phyloP scores from a whole-genome alignment of 2,797 vertebrate genomes.

The Liasis olivaceus region DNA sequence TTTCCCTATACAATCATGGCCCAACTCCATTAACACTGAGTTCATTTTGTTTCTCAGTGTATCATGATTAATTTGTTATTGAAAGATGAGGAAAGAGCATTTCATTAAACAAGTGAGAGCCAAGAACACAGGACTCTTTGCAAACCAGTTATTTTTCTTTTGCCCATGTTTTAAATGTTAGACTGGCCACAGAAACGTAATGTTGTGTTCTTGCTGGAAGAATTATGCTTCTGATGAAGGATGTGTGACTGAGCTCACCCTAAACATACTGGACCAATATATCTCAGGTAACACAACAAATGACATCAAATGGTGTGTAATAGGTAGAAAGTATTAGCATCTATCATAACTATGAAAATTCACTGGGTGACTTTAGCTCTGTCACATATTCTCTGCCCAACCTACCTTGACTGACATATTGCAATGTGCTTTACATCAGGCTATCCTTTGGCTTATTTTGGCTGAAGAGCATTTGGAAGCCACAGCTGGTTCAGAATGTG shows the following conservation, averaged over 20 bases:
- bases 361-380: too few species aligned
- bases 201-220: neutral
- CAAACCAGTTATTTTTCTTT: accelerated
- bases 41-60: neutral
- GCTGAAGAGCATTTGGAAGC: too few species aligned
- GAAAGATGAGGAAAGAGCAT: neutral
- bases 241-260: neutral
- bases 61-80: neutral
- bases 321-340: neutral
- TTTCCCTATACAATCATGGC: accelerated
- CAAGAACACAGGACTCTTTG: neutral
- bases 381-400: too few species aligned
- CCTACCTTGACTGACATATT: too few species aligned
- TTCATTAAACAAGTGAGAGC: neutral
- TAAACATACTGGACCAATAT: neutral
- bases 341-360: too few species aligned
- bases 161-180: neutral
- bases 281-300: neutral
- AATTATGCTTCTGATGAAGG: neutral
- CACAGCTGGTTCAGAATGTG: too few species aligned
- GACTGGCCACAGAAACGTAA: neutral
- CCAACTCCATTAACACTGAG: neutral
- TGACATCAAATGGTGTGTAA: neutral
- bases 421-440: too few species aligned
- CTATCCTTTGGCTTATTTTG: too few species aligned